phyloP scores from a whole-genome alignment of 92 coral and sea anemone genomes.

The Scolanthus callimorphus region DNA sequence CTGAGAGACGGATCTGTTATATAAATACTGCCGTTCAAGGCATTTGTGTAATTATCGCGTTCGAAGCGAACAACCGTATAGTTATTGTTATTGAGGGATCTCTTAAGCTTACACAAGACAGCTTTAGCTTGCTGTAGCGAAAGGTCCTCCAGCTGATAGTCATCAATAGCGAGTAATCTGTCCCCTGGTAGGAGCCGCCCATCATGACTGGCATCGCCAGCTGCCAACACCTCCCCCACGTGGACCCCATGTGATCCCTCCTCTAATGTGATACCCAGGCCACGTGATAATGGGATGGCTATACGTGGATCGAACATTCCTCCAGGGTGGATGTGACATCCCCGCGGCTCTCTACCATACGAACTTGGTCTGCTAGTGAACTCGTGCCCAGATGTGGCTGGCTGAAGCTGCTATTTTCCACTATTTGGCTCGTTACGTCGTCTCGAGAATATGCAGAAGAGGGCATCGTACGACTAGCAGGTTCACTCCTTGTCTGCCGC shows the following conservation, averaged over 20 bases:
- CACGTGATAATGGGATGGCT: constrained; percentile 19
- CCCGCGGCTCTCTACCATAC: background rate
- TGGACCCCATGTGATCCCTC: background rate
- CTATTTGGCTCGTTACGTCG: too few species aligned
- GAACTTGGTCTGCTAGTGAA: background rate
- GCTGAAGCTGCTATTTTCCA: too few species aligned
- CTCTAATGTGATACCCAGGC: constrained; percentile 15
- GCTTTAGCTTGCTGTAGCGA: constrained; percentile 21
- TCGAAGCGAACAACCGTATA: constrained; percentile 11
- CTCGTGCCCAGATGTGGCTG: background rate
- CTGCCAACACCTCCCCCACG: constrained; percentile 12
- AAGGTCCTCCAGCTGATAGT: constrained; percentile 7
- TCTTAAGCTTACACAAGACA: constrained; percentile 19
- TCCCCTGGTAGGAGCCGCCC: constrained; percentile 31
- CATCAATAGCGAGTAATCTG: constrained; percentile 15
- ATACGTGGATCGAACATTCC: constrained; percentile 10
- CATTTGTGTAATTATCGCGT: background rate
- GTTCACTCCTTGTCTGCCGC: background rate
- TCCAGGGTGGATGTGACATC: background rate
- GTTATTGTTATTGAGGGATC: background rate
- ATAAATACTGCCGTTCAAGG: background rate
- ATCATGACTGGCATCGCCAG: constrained; percentile 20
- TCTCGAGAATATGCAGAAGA: too few species aligned
- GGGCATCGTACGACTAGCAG: too few species aligned
- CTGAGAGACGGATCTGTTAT: constrained; percentile 7